Evolutionary conservation across 1,140 invertebrate genomes (phyloP).

Genomic region (Telenomus remus): DNA sequence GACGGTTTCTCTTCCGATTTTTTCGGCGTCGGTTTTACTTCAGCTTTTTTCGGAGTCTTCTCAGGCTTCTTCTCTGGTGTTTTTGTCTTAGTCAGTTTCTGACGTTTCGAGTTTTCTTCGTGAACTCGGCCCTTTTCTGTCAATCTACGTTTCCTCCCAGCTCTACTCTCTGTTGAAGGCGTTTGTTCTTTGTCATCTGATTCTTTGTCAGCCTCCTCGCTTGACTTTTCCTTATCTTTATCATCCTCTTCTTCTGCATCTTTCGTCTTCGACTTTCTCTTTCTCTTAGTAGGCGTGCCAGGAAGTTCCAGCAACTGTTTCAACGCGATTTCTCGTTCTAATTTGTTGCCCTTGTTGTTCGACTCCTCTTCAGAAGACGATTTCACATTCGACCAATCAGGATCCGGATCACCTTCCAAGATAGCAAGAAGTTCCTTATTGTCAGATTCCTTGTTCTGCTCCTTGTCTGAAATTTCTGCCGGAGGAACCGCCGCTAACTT

Average conservation of each 20-base stretch:
- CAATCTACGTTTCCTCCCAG: conserved; percentile 71
- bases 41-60: background rate
- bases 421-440: conserved; percentile 74
- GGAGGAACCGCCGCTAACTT: conserved; percentile 63
- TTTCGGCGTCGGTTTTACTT: background rate
- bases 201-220: background rate
- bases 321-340: conserved; percentile 75
- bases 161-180: conserved; percentile 62
- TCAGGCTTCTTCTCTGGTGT: conserved; percentile 1
- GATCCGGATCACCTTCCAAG: conserved; percentile 74
- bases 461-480: conserved; percentile 8
- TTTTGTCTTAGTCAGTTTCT: conserved; percentile 56
- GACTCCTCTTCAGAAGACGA: conserved; percentile 59
- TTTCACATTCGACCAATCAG: conserved; percentile 73
- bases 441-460: conserved; percentile 56
- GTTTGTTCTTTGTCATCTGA: background rate
- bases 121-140: conserved; percentile 73
- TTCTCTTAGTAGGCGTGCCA: conserved; percentile 60
- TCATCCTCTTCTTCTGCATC: conserved; percentile 24
- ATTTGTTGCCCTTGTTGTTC: conserved; percentile 65
- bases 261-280: conserved; percentile 36
- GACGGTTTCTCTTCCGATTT: background rate
- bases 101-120: conserved; percentile 63
- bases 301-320: conserved; percentile 76
- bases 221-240: conserved; percentile 21